A percentile compares a stretch with the other conserved stretches of the same genome.
Evolutionary conservation across 2,888 invertebrate species (phyloP).

Genomic region (Diloba caeruleocephala): DNA sequence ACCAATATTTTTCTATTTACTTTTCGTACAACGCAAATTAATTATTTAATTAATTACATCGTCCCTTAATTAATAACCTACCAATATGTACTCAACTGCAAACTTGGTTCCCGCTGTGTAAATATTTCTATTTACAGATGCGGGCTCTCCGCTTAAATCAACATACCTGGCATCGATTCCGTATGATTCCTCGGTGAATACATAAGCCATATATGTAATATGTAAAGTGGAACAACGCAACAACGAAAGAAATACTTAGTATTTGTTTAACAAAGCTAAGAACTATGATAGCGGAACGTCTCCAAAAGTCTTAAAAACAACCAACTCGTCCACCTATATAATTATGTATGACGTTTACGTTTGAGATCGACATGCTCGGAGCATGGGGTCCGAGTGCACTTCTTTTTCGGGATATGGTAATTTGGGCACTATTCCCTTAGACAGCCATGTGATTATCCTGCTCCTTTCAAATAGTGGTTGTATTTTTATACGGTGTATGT

Average conservation of each 20-base stretch:
- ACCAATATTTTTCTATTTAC: slow-evolving; percentile 1
- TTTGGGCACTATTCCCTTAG: too few species aligned
- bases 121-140: slow-evolving; percentile 19
- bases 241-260: slow-evolving; percentile 3
- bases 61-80: neutral
- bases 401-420: too few species aligned
- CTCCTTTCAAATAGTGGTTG: too few species aligned
- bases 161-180: slow-evolving; percentile 14
- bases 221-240: slow-evolving; percentile 2
- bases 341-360: too few species aligned
- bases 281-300: neutral
- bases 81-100: slow-evolving; percentile 1
- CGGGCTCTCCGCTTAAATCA: slow-evolving; percentile 25
- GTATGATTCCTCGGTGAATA: slow-evolving; percentile 1
- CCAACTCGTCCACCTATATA: slow-evolving; percentile 4
- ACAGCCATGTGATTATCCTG: too few species aligned
- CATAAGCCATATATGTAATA: slow-evolving; percentile 8
- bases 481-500: too few species aligned
- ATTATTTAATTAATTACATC: slow-evolving; percentile 19
- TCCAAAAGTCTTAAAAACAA: neutral
- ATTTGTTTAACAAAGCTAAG: neutral
- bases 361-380: too few species aligned
- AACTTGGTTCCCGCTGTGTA: slow-evolving; percentile 19
- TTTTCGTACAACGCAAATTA: slow-evolving; percentile 10
- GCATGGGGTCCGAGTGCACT: too few species aligned